Evolutionary conservation across 2,888 invertebrate species (phyloP).

Genomic region (Lysandra bellargus): DNA sequence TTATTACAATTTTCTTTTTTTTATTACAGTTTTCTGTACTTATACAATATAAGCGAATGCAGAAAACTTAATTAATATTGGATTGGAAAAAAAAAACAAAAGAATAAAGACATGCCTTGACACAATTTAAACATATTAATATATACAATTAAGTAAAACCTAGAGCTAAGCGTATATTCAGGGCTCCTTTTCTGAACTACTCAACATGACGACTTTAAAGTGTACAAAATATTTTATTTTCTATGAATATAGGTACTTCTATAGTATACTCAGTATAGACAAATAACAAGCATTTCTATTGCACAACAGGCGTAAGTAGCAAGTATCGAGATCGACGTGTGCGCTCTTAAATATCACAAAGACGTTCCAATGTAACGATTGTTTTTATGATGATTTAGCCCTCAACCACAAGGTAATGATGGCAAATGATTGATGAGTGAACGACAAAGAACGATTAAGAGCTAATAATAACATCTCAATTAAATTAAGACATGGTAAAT

Average conservation of each 20-base stretch:
- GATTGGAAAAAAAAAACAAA: neutral
- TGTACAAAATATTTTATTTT: too few species aligned
- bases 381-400: neutral
- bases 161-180: too few species aligned
- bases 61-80: neutral
- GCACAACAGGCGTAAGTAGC: neutral
- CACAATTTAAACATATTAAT: too few species aligned
- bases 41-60: neutral
- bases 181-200: too few species aligned
- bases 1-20: too few species aligned
- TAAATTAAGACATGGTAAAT: neutral
- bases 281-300: too few species aligned
- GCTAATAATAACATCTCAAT: neutral
- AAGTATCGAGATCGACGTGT: neutral
- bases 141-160: too few species aligned
- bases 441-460: constrained; percentile 13
- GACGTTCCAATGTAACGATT: neutral
- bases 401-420: neutral
- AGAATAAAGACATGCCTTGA: too few species aligned
- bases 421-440: neutral
- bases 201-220: too few species aligned
- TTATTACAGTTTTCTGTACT: too few species aligned
- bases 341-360: neutral
- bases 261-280: too few species aligned
- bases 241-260: too few species aligned